Evolutionary conservation across 2,113 vertebrate genomes (phyloP).

Genomic region (Pithys albifrons): DNA sequence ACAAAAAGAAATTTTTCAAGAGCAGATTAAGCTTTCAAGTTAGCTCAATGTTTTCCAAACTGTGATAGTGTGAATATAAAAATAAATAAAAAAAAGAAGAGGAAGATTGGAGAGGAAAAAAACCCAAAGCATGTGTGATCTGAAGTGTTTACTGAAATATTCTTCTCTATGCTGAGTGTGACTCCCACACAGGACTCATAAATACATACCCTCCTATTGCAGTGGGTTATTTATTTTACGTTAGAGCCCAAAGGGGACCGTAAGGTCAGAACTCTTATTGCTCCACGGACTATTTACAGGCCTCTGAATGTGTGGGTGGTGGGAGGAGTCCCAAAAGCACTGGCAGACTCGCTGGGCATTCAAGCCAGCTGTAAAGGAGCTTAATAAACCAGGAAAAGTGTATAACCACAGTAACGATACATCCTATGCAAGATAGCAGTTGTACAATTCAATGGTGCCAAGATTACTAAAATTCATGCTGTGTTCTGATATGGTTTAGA

Average conservation of each 20-base stretch:
- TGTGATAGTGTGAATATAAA: background rate
- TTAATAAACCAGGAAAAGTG: background rate
- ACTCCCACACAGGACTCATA: background rate
- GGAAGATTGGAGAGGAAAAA: background rate
- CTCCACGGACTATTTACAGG: slow-evolving; percentile 14
- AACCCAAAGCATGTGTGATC: background rate
- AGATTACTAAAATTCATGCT: background rate
- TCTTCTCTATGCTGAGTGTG: background rate
- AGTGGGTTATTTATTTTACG: background rate
- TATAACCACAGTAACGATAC: background rate
- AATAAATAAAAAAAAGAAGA: background rate
- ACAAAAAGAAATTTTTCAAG: background rate
- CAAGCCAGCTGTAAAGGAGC: background rate
- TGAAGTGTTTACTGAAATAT: slow-evolving; percentile 42
- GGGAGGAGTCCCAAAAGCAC: background rate
- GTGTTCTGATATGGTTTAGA: background rate
- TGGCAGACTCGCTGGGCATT: background rate
- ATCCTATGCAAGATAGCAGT: background rate
- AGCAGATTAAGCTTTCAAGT: slow-evolving; percentile 16
- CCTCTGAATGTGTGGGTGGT: slow-evolving; percentile 7
- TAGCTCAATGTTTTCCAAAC: background rate
- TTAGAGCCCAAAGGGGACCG: background rate
- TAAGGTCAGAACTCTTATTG: slow-evolving; percentile 18
- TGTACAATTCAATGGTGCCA: background rate
- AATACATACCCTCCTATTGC: background rate